These are phyloP conservation scores for Megamerina dolium DNA, from an alignment of 2,888 invertebrate genomes.

Conservation along the genomic window DNA sequence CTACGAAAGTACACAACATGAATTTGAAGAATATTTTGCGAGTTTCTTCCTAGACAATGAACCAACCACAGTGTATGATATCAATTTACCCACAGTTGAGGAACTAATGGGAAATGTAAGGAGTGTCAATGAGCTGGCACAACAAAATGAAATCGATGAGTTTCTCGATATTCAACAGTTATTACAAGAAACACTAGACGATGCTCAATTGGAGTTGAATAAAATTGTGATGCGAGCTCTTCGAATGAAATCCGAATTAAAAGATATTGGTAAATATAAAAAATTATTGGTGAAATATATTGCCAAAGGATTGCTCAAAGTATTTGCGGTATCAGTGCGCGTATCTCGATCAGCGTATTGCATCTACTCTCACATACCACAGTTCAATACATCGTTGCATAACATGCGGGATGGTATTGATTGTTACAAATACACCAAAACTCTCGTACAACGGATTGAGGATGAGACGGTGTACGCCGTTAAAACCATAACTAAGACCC, in stretches of 20 bases:
- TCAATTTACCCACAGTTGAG: constrained; percentile 27
- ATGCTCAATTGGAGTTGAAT: constrained; percentile 30
- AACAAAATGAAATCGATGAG: constrained; percentile 25
- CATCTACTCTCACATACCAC: constrained; percentile 34
- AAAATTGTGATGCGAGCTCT: constrained; percentile 27
- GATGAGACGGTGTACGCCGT: constrained; percentile 32
- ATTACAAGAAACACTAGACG: constrained; percentile 33
- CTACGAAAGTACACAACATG: constrained; percentile 20
- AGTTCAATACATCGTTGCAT: constrained; percentile 31
- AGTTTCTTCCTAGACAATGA: constrained; percentile 10
- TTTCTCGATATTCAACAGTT: constrained; percentile 29
- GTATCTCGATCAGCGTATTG: constrained; percentile 33
- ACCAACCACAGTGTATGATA: constrained; percentile 27
- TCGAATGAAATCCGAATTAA: constrained; percentile 24
- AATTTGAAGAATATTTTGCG: constrained; percentile 21
- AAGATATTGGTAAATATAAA: constrained; percentile 33
- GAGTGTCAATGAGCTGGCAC: constrained; percentile 13
- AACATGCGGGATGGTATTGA: constrained; percentile 32
- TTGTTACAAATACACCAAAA: constrained; percentile 32
- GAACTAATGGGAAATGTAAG: constrained; percentile 25
- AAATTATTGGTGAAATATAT: constrained; percentile 28
- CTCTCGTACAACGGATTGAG: constrained; percentile 26
- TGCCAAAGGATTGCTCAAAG: constrained; percentile 22
- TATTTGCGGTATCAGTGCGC: constrained; percentile 27
- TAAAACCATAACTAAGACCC: constrained; percentile 26